Base-by-base conservation (phyloP, 1,140 invertebrate species). In the Neuroterus valhalla region DNA sequence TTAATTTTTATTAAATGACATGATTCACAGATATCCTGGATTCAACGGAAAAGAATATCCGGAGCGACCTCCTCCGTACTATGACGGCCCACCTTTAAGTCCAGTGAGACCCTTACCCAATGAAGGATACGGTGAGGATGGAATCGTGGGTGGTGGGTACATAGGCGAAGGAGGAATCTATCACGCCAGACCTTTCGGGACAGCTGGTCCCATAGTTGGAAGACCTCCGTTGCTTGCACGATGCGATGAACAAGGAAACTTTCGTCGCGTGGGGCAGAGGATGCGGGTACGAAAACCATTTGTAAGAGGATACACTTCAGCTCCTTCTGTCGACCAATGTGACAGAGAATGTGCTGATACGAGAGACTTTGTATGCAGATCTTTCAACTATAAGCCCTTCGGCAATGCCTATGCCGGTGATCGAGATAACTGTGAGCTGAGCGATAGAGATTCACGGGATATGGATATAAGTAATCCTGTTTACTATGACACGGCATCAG, bases 381-480 rank as follows among this genome's bases (percentile, higher is more conserved):
- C 96, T 14, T 97, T 97, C 88, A 97, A 97, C 90, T 97, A 93
- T 89, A 93, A 94, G 91, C 82, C 86, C 0, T 88, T 87, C 62
- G 89, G 92, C 44, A 90, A 90, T 83, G 91, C 90, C 31, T 95
- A 93, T 75, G 93, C 93, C 8, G 92, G 92, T 0, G 93, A 95
- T 68, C 90, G 94, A 45, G 96, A 97, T 76, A 98, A 98, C 84
- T 98, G 96, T 84, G 96, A 98, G 86, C 89, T 98, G 1, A 97
- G 95, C 82, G 96, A 97, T 81, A 92, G 96, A 68, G 96, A 97
- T 84, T 94, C 95, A 0, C 91, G 95, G 50, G 95, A 96, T 80
- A 91, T 97, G 84, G 95, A 97, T 83, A 92, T 96, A 52, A 94
- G 94, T 17, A 96, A 96, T 90, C 94, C 95, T 2, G 92, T 94